A percentile compares a stretch with the other conserved stretches of the same genome.
These are phyloP conservation scores for Centropus bengalensis DNA, from an alignment of 2,113 vertebrate species.

Conservation along the genomic window DNA sequence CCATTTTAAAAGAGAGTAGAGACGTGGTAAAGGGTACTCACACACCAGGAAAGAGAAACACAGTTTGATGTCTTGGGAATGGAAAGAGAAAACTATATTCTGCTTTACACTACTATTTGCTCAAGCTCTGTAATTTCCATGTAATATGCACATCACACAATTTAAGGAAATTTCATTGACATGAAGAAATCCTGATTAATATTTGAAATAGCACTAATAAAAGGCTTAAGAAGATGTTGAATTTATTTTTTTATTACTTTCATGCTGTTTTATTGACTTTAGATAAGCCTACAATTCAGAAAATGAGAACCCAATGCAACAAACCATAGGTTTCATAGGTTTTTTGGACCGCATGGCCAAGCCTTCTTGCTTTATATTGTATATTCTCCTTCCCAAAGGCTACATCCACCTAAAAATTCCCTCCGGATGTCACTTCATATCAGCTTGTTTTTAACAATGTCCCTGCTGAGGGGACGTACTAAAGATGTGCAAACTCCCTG, in stretches of 20 bases:
- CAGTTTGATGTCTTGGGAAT: background rate
- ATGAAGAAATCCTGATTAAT: background rate
- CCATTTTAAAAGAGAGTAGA: background rate
- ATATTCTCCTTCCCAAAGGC: background rate
- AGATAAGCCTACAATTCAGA: background rate
- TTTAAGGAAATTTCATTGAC: background rate
- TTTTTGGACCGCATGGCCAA: background rate
- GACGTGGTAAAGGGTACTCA: background rate
- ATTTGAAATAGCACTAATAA: background rate
- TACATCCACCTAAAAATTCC: background rate
- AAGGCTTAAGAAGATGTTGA: background rate
- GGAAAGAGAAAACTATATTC: background rate
- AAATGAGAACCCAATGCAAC: background rate
- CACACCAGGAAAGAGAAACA: background rate
- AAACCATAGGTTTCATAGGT: no score
- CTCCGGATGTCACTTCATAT: background rate
- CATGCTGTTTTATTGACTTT: background rate
- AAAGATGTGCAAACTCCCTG: background rate
- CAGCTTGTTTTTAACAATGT: background rate
- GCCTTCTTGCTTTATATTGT: background rate
- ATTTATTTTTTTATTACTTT: background rate
- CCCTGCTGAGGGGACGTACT: fast-evolving
- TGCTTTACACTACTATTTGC: background rate
- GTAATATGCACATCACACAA: background rate
- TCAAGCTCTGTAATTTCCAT: background rate